Conservation (phyloP, 92 coral and sea anemone species). For the Anthopleura xanthogrammica region DNA sequence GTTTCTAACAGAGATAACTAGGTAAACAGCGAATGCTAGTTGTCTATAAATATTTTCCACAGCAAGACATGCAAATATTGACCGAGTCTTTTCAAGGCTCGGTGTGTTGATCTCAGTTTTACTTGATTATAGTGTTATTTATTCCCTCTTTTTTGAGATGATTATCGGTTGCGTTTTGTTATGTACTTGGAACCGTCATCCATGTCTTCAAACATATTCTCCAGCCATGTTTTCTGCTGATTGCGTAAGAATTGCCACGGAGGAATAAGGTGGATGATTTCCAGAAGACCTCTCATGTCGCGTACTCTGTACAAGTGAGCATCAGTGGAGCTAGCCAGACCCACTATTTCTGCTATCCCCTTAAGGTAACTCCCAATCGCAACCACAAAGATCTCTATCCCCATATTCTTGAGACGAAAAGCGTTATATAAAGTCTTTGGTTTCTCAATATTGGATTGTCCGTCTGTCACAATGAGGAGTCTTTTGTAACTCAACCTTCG, state of each 20-base stretch:
- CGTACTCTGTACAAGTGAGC: slow-evolving; percentile 71
- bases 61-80: not conserved
- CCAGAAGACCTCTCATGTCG: slow-evolving; percentile 37
- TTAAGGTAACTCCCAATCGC: slow-evolving; percentile 74
- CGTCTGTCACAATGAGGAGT: slow-evolving; percentile 75
- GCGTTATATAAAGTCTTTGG: slow-evolving; percentile 69
- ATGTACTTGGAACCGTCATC: slow-evolving; percentile 31
- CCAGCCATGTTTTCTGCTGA: slow-evolving; percentile 53
- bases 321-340: slow-evolving; percentile 80
- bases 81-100: not conserved
- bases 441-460: slow-evolving; percentile 73
- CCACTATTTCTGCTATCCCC: slow-evolving; percentile 82
- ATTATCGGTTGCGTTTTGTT: not conserved
- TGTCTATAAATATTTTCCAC: not conserved
- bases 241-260: slow-evolving; percentile 56
- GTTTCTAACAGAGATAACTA: not conserved
- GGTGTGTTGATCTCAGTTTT: not conserved
- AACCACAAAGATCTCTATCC: slow-evolving; percentile 73
- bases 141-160: not conserved
- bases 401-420: slow-evolving; percentile 56
- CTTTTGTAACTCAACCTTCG: slow-evolving; percentile 61
- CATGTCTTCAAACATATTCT: slow-evolving; percentile 50
- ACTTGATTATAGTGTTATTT: not conserved
- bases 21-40: not conserved
- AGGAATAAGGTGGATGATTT: slow-evolving; percentile 72